Evolutionary conservation across 2,888 invertebrate species (phyloP).

Genomic region (Uloborus plumipes): DNA sequence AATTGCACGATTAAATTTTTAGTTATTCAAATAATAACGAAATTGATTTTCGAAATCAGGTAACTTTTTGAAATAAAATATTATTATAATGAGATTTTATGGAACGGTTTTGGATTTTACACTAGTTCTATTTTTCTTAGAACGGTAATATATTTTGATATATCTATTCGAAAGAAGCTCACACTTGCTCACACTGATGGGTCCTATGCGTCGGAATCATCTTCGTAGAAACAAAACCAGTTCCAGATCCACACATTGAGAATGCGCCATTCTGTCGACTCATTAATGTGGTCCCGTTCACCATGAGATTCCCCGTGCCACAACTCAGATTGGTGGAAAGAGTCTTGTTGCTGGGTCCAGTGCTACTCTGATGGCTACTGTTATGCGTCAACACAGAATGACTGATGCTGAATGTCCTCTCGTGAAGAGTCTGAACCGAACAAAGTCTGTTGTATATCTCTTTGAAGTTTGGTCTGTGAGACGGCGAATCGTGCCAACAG

Average conservation of each 20-base stretch:
- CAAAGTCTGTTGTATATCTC: conserved; percentile 88
- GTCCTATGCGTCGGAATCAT: conserved; percentile 56
- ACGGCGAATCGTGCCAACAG: conserved; percentile 96
- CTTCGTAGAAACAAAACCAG: conserved; percentile 51
- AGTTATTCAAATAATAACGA: too few species aligned
- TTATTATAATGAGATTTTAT: too few species aligned
- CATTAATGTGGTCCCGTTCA: not conserved
- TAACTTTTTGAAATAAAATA: too few species aligned
- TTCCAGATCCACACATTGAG: conserved; percentile 28
- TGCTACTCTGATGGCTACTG: conserved; percentile 71
- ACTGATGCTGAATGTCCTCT: conserved; percentile 52
- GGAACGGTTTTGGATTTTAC: too few species aligned
- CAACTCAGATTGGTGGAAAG: conserved; percentile 72
- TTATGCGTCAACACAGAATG: conserved; percentile 64
- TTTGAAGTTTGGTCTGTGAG: conserved; percentile 90
- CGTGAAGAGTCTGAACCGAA: conserved; percentile 75
- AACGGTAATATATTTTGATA: not conserved
- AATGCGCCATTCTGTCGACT: not conserved
- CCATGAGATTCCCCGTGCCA: conserved; percentile 37
- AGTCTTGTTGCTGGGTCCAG: conserved; percentile 74
- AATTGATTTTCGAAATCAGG: too few species aligned
- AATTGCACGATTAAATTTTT: too few species aligned
- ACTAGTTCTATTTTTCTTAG: not conserved
- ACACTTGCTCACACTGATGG: conserved; percentile 62
- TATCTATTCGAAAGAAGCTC: not conserved